Conservation (phyloP, 1,140 invertebrate species). For the Drosophila kohkoa region DNA sequence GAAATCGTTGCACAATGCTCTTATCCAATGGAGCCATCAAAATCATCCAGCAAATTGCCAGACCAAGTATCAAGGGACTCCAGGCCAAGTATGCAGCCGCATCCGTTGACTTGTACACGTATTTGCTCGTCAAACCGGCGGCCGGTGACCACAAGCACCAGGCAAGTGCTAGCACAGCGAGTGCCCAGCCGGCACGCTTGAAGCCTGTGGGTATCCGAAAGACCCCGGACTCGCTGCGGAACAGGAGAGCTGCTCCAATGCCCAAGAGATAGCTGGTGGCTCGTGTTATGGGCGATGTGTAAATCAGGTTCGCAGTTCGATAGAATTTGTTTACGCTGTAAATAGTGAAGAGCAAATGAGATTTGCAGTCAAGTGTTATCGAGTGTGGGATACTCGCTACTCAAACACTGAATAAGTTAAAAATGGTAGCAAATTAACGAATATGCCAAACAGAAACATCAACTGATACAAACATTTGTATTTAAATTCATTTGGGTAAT, state of each 20-base stretch:
- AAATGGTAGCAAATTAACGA: too few relatives aligned
- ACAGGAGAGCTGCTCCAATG: conserved; percentile 87
- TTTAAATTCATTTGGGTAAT: too few relatives aligned
- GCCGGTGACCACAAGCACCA: conserved; percentile 88
- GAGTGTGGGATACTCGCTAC: too few relatives aligned
- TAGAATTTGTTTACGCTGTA: conserved; percentile 88
- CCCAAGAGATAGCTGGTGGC: conserved; percentile 89
- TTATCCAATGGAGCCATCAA: conserved; percentile 56
- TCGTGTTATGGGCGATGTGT: conserved; percentile 87
- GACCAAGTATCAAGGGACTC: conserved; percentile 87
- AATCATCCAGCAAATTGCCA: conserved; percentile 87
- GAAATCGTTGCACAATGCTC: conserved; percentile 31
- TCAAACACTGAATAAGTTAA: too few relatives aligned
- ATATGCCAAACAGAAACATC: too few relatives aligned
- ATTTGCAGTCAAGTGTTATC: background rate
- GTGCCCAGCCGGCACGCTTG: conserved; percentile 82
- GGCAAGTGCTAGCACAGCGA: conserved; percentile 85
- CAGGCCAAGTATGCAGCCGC: conserved; percentile 88
- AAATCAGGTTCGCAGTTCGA: conserved; percentile 88
- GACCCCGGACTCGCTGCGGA: conserved; percentile 85
- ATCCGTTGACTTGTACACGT: conserved; percentile 87
- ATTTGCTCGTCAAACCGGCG: conserved; percentile 86
- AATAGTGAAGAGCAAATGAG: background rate
- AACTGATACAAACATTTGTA: too few relatives aligned
- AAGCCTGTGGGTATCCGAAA: conserved; percentile 85